A percentile compares a stretch with the other conserved stretches of the same genome.
Evolutionary conservation across 1,140 invertebrate species (phyloP).

Genomic region (Asobara japonica): DNA sequence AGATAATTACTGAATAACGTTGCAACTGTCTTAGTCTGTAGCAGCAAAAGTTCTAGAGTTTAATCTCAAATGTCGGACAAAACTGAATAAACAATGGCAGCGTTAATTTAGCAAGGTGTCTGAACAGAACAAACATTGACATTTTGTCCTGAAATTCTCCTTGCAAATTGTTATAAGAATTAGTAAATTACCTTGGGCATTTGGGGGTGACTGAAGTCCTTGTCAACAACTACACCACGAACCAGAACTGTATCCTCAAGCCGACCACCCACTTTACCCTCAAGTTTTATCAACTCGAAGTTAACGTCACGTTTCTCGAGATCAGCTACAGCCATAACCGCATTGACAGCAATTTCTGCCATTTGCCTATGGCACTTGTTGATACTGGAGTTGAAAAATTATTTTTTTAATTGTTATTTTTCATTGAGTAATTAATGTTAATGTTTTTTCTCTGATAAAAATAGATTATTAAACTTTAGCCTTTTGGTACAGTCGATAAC

Average conservation of each 20-base stretch:
- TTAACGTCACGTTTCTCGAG: constrained; percentile 95
- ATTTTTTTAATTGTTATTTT: background rate
- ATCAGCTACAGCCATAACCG: constrained; percentile 94
- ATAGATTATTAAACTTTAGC: too few relatives aligned
- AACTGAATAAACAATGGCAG: constrained; percentile 24
- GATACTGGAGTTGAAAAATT: constrained; percentile 65
- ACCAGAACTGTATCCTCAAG: constrained; percentile 98
- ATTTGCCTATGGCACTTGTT: constrained; percentile 94
- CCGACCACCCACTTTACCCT: constrained; percentile 97
- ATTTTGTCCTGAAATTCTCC: constrained; percentile 39
- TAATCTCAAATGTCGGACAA: constrained; percentile 1
- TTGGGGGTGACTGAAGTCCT: constrained; percentile 99
- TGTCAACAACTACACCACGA: constrained; percentile 97
- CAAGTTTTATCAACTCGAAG: constrained; percentile 99
- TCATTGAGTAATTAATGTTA: constrained; percentile 28
- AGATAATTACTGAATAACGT: background rate
- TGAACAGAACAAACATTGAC: constrained; percentile 36
- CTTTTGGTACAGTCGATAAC: too few relatives aligned
- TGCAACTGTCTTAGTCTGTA: constrained; percentile 14
- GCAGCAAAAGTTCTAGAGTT: constrained; percentile 6
- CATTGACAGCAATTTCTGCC: constrained; percentile 99
- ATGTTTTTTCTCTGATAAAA: too few relatives aligned
- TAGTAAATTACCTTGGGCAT: constrained; percentile 88
- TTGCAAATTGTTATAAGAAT: constrained; percentile 32
- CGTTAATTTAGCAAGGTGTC: constrained; percentile 41